A percentile compares a stretch with the other conserved stretches of the same genome.
Evolutionary conservation across 1,140 invertebrate species (phyloP).

Genomic region (Macrobrachium rosenbergii): DNA sequence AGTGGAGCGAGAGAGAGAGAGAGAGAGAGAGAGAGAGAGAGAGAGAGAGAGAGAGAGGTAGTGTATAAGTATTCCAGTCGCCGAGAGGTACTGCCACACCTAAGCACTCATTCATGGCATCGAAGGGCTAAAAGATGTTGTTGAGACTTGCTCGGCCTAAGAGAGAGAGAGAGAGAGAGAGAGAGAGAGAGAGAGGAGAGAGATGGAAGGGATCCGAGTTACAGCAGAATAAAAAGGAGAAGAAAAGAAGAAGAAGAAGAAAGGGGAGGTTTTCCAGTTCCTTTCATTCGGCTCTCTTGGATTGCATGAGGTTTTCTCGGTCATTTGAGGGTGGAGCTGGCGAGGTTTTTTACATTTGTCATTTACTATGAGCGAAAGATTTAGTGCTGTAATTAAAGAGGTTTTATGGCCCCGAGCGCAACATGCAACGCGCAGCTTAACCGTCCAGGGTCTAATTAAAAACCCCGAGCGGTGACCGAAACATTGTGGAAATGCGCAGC

Average conservation of each 20-base stretch:
- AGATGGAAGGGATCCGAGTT: background rate
- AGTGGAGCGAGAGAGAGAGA: no score
- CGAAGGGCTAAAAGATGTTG: background rate
- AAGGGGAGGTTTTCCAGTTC: background rate
- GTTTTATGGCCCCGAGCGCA: slow-evolving; percentile 1
- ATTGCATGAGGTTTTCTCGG: background rate
- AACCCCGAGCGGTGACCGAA: background rate
- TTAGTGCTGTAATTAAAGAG: slow-evolving; percentile 21
- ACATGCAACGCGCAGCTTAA: slow-evolving; percentile 14
- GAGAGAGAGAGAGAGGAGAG: no score
- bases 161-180: slow-evolving; percentile 10
- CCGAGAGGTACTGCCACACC: background rate
- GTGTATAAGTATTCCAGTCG: background rate
- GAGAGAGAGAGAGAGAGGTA: no score
- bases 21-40: no score
- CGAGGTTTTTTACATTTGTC: slow-evolving; percentile 12
- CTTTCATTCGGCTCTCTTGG: no score
- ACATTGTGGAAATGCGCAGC: background rate
- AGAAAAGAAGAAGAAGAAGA: background rate
- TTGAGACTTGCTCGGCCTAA: background rate
- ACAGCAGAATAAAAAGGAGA: background rate
- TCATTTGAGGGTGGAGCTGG: background rate
- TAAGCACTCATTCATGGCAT: background rate
- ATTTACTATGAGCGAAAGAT: slow-evolving; percentile 25
- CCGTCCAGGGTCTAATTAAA: slow-evolving; percentile 8